A percentile compares a stretch with the other conserved stretches of the same genome.
Evolutionary conservation across 2,888 invertebrate genomes (phyloP).

Genomic region (Ormyrus labotus): DNA sequence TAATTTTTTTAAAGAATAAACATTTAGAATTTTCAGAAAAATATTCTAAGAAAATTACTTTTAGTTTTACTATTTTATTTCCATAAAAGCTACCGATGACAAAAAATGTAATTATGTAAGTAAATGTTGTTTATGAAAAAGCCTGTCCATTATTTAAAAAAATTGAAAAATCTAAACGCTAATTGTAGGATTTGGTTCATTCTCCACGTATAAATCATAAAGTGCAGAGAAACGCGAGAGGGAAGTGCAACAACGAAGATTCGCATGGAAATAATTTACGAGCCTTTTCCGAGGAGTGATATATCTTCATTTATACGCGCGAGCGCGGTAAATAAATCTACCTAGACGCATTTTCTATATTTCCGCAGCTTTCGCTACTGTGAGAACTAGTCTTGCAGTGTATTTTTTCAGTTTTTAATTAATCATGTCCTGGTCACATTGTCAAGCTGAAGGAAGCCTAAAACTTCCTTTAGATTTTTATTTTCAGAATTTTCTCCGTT

Average conservation of each 20-base stretch:
- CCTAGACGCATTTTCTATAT: conserved; percentile 36
- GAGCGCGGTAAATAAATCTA: conserved; percentile 46
- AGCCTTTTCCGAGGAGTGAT: conserved; percentile 54
- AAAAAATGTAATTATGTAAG: too few relatives aligned
- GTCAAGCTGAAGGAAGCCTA: too few relatives aligned
- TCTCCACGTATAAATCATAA: conserved; percentile 32
- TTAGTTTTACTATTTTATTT: too few relatives aligned
- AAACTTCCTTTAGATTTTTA: too few relatives aligned
- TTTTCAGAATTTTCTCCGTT: too few relatives aligned
- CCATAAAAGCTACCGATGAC: too few relatives aligned
- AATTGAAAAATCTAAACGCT: conserved; percentile 12
- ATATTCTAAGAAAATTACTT: too few relatives aligned
- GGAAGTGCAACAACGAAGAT: conserved; percentile 47
- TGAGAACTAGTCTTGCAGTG: conserved; percentile 19
- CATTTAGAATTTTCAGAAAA: too few relatives aligned
- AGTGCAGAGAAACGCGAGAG: conserved; percentile 27
- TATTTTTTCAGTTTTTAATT: conserved; percentile 16
- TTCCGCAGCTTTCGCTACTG: conserved; percentile 40
- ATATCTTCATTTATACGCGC: conserved; percentile 52
- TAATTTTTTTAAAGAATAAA: too few relatives aligned
- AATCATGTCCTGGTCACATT: neutral
- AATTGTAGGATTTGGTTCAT: conserved; percentile 32
- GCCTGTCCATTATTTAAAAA: neutral
- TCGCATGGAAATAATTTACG: conserved; percentile 53
- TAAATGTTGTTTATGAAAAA: too few relatives aligned